Evolutionary conservation across 2,113 vertebrate genomes (phyloP).

Genomic region (Halcyon senegalensis): DNA sequence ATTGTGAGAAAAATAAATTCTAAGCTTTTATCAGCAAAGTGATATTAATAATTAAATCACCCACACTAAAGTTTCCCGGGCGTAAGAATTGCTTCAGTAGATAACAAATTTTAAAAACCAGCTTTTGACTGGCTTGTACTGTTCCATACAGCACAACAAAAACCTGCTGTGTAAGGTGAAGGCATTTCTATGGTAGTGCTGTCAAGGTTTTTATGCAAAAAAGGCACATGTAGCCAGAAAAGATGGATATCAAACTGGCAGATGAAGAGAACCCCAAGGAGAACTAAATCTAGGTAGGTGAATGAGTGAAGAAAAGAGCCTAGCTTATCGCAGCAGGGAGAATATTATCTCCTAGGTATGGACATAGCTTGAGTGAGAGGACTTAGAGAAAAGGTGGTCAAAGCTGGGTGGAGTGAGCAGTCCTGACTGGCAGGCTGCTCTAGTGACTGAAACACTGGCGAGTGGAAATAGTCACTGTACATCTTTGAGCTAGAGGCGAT

Average conservation of each 20-base stretch:
- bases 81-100: background rate
- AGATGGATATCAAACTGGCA: background rate
- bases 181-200: background rate
- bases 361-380: background rate
- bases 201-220: background rate
- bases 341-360: background rate
- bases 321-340: background rate
- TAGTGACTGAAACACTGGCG: background rate
- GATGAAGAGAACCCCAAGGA: background rate
- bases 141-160: background rate
- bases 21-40: background rate
- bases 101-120: background rate
- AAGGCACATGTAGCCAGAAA: background rate
- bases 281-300: background rate
- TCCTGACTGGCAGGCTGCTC: background rate
- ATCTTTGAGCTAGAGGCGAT: background rate
- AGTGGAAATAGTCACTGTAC: background rate
- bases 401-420: background rate
- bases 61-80: background rate
- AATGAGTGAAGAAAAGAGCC: background rate
- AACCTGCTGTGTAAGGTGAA: background rate
- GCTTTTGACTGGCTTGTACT: background rate
- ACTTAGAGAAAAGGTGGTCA: background rate
- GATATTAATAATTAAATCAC: slow-evolving; percentile 5
- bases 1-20: background rate